A percentile compares a stretch with the other conserved stretches of the same genome.
These are phyloP conservation scores for Platycheirus albimanus DNA, from an alignment of 2,888 invertebrate genomes.

Conservation along the genomic window DNA sequence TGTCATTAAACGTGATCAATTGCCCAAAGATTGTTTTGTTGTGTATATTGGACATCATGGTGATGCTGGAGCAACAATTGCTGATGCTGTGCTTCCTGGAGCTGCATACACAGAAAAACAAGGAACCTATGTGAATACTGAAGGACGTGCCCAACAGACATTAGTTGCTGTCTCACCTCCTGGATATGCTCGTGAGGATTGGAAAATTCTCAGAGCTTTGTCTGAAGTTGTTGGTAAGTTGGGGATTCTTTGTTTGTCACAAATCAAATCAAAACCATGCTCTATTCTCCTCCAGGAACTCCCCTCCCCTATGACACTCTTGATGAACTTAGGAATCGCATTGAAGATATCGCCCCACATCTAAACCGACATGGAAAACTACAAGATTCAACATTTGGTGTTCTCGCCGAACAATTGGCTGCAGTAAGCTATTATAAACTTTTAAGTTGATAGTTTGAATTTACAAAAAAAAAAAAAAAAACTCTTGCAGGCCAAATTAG, in stretches of 20 bases:
- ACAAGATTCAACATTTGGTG: conserved; percentile 92
- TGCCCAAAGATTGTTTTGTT: conserved; percentile 92
- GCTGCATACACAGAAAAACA: conserved; percentile 99
- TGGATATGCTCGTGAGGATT: conserved; percentile 96
- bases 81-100: conserved; percentile 96
- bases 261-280: too few relatives aligned
- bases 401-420: conserved; percentile 90
- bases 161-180: conserved; percentile 94
- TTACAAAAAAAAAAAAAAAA: neutral
- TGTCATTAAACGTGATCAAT: conserved; percentile 88
- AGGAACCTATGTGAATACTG: conserved; percentile 98
- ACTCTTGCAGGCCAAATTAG: conserved; percentile 81
- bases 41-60: conserved; percentile 98
- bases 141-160: conserved; percentile 97
- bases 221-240: conserved; percentile 90
- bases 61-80: conserved; percentile 95
- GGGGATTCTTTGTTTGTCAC: neutral
- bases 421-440: conserved; percentile 82
- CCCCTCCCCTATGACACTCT: conserved; percentile 94
- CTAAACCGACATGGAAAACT: conserved; percentile 92
- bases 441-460: too few relatives aligned
- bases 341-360: conserved; percentile 94
- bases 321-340: conserved; percentile 90
- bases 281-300: conserved; percentile 81
- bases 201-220: conserved; percentile 98